Percentiles rank a stretch among this genome's conserved stretches.
These are phyloP conservation scores for Globodera rostochiensis DNA, from an alignment of 1,140 invertebrate genomes.

Conservation along the genomic window DNA sequence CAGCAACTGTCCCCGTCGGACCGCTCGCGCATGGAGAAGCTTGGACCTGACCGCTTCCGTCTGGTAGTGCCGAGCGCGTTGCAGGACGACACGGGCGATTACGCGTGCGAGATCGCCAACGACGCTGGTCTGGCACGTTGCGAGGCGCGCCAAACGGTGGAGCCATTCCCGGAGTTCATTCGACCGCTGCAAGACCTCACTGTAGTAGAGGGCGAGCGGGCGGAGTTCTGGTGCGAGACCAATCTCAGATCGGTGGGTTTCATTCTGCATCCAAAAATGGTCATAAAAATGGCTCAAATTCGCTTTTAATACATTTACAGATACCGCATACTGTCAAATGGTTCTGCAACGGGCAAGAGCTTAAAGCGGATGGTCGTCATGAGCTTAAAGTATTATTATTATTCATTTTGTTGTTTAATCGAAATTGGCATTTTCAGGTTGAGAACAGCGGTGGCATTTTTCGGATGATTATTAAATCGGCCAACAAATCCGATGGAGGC, in stretches of 20 bases:
- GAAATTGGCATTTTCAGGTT: slow-evolving; percentile 6
- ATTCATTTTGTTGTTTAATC: no score
- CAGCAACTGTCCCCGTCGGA: slow-evolving; percentile 53
- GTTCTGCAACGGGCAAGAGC: slow-evolving; percentile 63
- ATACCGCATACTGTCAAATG: slow-evolving; percentile 55
- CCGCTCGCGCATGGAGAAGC: slow-evolving; percentile 60
- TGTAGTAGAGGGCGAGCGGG: slow-evolving; percentile 60
- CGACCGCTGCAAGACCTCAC: slow-evolving; percentile 55
- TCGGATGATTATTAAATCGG: slow-evolving; percentile 40
- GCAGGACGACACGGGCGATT: slow-evolving; percentile 65
- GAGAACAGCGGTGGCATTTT: slow-evolving; percentile 6
- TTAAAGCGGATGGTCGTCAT: slow-evolving; percentile 50
- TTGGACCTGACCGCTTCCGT: slow-evolving; percentile 65
- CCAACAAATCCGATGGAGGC: slow-evolving; percentile 54
- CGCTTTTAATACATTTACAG: slow-evolving; percentile 19
- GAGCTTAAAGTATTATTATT: slow-evolving; percentile 22
- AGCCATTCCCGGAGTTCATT: slow-evolving; percentile 57
- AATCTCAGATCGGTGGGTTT: slow-evolving; percentile 32
- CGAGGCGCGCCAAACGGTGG: slow-evolving; percentile 56
- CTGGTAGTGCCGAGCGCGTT: slow-evolving; percentile 64
- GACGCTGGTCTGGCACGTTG: slow-evolving; percentile 71
- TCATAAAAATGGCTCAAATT: no score
- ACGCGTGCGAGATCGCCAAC: slow-evolving; percentile 57
- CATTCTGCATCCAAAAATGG: no score
- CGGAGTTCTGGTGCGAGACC: slow-evolving; percentile 57